Evolutionary conservation across 1,140 invertebrate genomes (phyloP), one percentile per base, ranked within the genome.

Genomic region (Helicoverpa armigera): DNA sequence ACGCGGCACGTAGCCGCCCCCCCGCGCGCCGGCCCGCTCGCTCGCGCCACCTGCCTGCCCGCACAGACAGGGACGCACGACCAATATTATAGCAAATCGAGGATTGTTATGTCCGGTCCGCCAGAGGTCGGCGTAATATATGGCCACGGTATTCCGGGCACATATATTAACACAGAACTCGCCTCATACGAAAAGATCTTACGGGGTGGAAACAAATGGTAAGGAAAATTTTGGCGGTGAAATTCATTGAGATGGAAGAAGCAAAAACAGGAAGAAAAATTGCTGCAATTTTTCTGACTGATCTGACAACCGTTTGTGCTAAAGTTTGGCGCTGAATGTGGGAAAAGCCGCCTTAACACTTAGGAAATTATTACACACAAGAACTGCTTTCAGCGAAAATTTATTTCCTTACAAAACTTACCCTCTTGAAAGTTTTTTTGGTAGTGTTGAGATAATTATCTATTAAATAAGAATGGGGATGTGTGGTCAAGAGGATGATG

Each of bases 101-200:
- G 93, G 92, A 94, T 93, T 94, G 92, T 95, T 95, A 94, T 95
- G 94, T 95, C 95, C 93, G 91, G 93, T 94, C 93, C 92, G 92
- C 87, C 93, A 90, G 92, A 95, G 94, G 93, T 94, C 94, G 94
- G 90, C 86, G 92, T 95, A 95, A 95, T 95, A 95, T 95, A 95
- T 93, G 94, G 93, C 95, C 93, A 93, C 91, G 94, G 94, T 94
- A 95, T 95, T 95, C 94, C 91, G 92, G 92, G 92, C 92, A 94
- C 93, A 95, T 95, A 95, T 95, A 95, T 95, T 95, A 95, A 94
- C 95, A 90, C 90, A 88, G 92, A 93, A 95, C 94, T 95, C 94
- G 93, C 90, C 91, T 95, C 94, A 94, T 95, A 95, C 94, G 92
- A 94, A 95, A 94, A 95, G 94, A 95, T 95, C 94, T 94, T 93